These are phyloP conservation scores for Antrozous pallidus DNA, from an alignment of 2,797 vertebrate species.

Conservation along the genomic window DNA sequence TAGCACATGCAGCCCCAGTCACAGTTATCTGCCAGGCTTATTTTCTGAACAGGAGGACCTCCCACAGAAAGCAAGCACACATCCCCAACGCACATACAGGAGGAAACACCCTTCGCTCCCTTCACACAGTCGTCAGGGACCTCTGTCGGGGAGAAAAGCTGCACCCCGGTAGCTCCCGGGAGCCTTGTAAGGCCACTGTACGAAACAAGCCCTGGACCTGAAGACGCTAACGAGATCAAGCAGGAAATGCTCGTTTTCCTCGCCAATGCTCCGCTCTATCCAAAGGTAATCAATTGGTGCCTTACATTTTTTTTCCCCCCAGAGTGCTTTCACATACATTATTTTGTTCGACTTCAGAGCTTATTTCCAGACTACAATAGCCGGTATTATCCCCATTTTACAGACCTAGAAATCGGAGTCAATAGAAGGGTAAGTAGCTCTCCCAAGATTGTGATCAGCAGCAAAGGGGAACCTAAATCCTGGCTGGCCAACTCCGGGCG, in stretches of 20 bases:
- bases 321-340: conserved; percentile 39
- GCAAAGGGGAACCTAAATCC: conserved; percentile 43
- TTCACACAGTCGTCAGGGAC: neutral
- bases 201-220: conserved; percentile 19
- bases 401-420: conserved; percentile 36
- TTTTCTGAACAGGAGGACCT: conserved; percentile 4
- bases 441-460: conserved; percentile 31
- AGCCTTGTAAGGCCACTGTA: neutral
- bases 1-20: conserved; percentile 20
- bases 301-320: neutral
- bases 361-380: conserved; percentile 7
- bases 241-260: neutral
- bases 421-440: neutral
- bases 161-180: neutral
- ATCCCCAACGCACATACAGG: neutral
- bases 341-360: conserved; percentile 45
- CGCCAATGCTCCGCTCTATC: neutral
- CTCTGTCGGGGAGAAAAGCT: neutral
- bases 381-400: conserved; percentile 5
- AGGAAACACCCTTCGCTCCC: conserved; percentile 25
- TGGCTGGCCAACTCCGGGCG: conserved; percentile 20
- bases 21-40: conserved; percentile 3
- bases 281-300: conserved; percentile 43
- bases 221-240: neutral
- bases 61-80: neutral